Evolutionary conservation across 2,888 invertebrate species (phyloP), one percentile per base, ranked within the genome.

Genomic region (Lasioglossum vierecki): DNA sequence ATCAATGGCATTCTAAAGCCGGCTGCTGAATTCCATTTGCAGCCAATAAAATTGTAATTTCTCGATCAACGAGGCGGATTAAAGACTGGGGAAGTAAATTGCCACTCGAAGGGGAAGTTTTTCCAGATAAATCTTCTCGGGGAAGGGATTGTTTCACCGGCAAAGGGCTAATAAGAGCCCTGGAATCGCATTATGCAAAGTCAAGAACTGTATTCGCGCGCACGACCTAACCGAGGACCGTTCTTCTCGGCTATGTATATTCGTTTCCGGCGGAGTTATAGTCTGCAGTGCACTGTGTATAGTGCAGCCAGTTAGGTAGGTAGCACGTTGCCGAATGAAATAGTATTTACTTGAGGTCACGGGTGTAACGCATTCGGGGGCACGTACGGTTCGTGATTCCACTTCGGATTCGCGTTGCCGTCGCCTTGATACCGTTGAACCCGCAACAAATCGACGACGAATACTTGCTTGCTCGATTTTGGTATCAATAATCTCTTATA

Each of bases 201-300:
- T 66, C 66, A 22, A 41, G 49, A 15, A 35, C 49, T 9, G 41
- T 49, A 72, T 46, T 72, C 30, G 22, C n/a, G 5, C 46, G 44
- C 11, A 26, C 44, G 72, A 39, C 8, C 35, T n/a, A 53, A 22
- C 53, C 22, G 22, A n/a, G n/a, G 22, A 53, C n/a, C 53, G 22
- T 53, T n/a, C 9, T 53, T n/a, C 53, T n/a, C 53, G 22, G 53
- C 22, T 46, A 22, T 70, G 68, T 82, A 22, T 46, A 72, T 74
- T 82, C 35, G 18, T 68, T 82, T 63, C 63, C 63, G 18, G 44
- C 71, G 71, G 71, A 82, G 63, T 82, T 83, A 82, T 53, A 49
- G 49, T 49, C 22, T 22, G 9, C 22, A 22, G 9, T 53, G 22
- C 4, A 9, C 22, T 53, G 1, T n/a, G n/a, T 8, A n/a, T 73